Conservation (phyloP, 2,888 invertebrate genomes). For the Tridacna crocea region DNA sequence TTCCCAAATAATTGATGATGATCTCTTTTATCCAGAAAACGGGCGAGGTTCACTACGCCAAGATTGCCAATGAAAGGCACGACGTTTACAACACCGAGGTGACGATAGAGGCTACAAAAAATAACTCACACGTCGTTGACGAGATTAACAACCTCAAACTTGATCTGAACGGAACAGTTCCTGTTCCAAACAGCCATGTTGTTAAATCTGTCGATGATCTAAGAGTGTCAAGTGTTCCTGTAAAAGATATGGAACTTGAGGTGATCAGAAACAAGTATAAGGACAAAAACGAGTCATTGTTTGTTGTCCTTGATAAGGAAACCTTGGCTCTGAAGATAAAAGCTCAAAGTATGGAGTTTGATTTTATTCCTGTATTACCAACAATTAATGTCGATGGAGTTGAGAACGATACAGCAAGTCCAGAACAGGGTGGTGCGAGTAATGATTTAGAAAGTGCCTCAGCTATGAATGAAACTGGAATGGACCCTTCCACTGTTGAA, state of each 20-base stretch:
- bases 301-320: slow-evolving; percentile 16
- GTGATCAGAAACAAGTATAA: background rate
- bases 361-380: background rate
- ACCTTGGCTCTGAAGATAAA: slow-evolving; percentile 24
- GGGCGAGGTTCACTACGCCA: background rate
- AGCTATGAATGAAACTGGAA: too few relatives aligned
- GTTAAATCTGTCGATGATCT: slow-evolving; percentile 11
- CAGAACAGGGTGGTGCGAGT: background rate
- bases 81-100: slow-evolving; percentile 22
- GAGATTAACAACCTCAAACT: slow-evolving; percentile 8
- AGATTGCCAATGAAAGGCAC: background rate
- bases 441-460: too few relatives aligned
- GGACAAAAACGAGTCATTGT: background rate
- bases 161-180: background rate
- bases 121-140: background rate
- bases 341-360: slow-evolving; percentile 37
- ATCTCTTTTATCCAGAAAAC: too few relatives aligned
- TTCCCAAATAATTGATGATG: too few relatives aligned
- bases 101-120: background rate
- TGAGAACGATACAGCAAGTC: background rate
- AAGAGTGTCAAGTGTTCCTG: slow-evolving; percentile 1
- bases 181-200: slow-evolving; percentile 3
- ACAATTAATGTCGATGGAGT: background rate
- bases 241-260: slow-evolving; percentile 11
- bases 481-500: too few relatives aligned